These are phyloP conservation scores for Lota lota DNA, from an alignment of 2,113 vertebrate species.

Conservation along the genomic window DNA sequence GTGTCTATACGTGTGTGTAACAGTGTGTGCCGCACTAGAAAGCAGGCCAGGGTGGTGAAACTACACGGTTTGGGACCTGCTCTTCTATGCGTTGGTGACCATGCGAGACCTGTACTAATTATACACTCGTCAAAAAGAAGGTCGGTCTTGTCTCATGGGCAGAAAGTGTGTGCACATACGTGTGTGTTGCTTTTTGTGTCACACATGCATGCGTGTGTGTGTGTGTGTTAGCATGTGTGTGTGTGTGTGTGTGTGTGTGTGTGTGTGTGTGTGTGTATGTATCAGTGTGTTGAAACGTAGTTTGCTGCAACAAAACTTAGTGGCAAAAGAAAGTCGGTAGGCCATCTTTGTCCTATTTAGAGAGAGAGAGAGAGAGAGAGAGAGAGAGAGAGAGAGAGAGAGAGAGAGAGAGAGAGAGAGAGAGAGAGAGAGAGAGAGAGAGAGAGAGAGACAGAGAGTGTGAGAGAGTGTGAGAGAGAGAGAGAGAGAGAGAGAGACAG, in stretches of 20 bases:
- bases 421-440: constrained; percentile 35
- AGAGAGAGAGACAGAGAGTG: constrained; percentile 32
- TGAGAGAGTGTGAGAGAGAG: too few species aligned
- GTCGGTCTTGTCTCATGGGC: constrained; percentile 62
- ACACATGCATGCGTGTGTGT: constrained; percentile 6
- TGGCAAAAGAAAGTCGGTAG: constrained; percentile 21
- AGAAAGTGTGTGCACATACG: constrained; percentile 36
- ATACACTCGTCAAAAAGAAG: constrained; percentile 73
- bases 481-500: constrained; percentile 32
- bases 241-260: not conserved
- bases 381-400: constrained; percentile 30
- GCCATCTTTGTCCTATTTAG: constrained; percentile 38
- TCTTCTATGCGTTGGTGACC: constrained; percentile 71
- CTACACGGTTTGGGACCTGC: constrained; percentile 67
- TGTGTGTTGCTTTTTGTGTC: constrained; percentile 39
- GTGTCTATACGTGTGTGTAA: not conserved
- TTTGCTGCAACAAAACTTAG: constrained; percentile 32
- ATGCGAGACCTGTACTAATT: constrained; percentile 79
- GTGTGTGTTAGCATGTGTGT: constrained; percentile 5
- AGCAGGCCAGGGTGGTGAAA: constrained; percentile 46
- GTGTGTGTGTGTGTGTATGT: not conserved
- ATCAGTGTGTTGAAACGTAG: constrained; percentile 11
- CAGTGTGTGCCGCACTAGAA: constrained; percentile 8
- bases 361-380: constrained; percentile 35
- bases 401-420: constrained; percentile 25